Base-by-base conservation (phyloP, 2,113 vertebrate genomes). In the Nesoenas mayeri region DNA sequence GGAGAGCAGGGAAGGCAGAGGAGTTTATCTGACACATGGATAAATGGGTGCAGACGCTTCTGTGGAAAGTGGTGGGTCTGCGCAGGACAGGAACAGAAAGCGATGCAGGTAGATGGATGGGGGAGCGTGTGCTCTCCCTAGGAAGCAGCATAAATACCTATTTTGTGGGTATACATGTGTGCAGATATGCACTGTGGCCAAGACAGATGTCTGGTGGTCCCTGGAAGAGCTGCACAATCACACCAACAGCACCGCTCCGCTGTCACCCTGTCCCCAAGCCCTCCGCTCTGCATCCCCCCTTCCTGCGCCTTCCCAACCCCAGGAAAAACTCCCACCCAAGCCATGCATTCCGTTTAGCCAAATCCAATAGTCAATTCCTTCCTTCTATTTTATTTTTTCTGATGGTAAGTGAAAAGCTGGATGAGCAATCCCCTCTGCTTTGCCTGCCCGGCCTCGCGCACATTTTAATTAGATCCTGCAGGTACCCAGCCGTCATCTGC, bases 381-480 rank as follows among this genome's bases (percentile, higher is more conserved):
- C 64, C 50, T 57, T 64, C 56, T 44, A 4, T 74, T 77, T 80
- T 8, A 40, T 79, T 75, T 87, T 74, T 64, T 71, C 75, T 21
- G 47, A 65, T 31, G 47, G 22, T 79, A 48, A 95, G 54, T 14
- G 25, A 40, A 7, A 42, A 25, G 85, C 65, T 73, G 88, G 64
- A 79, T 84, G 93, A 95, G 94, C 96, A 95, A 95, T 83, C 64
- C 88, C 69, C 90, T 64, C 44, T 9, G 58, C 84, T 88, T 40
- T 1, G 48, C 88, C 84, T 81, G 78, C 87, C 51, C 48, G 25
- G 80, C 80, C 79, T 86, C 2, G 0, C 1, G 5, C 3, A 38
- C 0, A 1, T 91, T 89, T 89, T 97, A 98, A 98, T 97, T 91
- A 95, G 87, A 96, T 96, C 85, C 94, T 88, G 92, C 73, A 95